Base-by-base conservation (phyloP, 2,888 invertebrate genomes). In the Argyra leucocephala region DNA sequence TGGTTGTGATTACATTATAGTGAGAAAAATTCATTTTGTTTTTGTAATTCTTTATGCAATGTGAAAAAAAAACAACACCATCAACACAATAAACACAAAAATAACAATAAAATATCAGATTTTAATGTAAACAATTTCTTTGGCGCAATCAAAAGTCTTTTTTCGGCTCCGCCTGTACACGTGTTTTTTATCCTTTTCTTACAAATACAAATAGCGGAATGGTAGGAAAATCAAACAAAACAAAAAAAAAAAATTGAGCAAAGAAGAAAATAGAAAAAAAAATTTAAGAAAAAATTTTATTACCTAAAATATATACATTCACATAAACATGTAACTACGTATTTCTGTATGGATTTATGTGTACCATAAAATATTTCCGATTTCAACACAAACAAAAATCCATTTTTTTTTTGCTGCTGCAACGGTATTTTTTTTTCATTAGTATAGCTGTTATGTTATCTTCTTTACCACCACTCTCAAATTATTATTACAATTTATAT, bases 111-210 rank as follows among this genome's bases (percentile, higher is more conserved):
- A 57, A 57, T n/a, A 9, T 10, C 2, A 48, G n/a, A n/a, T n/a
- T n/a, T n/a, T n/a, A 48, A 48, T 48, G 48, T 48, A 48, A 48
- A 48, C 48, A 48, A 31, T 31, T 2, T 12, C 48, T 48, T 48
- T n/a, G 2, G 48, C 48, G 48, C 48, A 48, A 48, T 48, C 48
- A 48, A 48, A 48, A 48, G 5, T 31, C 12, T 31, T 60, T 63
- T 58, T 61, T 62, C 63, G 65, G 63, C 69, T 69, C 69, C 69
- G 69, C 69, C 69, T 63, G 69, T 66, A 62, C 69, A 69, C 69
- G 69, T 69, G 69, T 65, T 69, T 64, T 65, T 65, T 61, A 62
- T 68, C 65, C 37, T n/a, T 23, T 59, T 59, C 23, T n/a, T 21
- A 23, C 59, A 18, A 23, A 59, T 23, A 12, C 3, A 10, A 58